Evolutionary conservation across 2,797 vertebrate species (phyloP).

Genomic region (Malacoraja senta): DNA sequence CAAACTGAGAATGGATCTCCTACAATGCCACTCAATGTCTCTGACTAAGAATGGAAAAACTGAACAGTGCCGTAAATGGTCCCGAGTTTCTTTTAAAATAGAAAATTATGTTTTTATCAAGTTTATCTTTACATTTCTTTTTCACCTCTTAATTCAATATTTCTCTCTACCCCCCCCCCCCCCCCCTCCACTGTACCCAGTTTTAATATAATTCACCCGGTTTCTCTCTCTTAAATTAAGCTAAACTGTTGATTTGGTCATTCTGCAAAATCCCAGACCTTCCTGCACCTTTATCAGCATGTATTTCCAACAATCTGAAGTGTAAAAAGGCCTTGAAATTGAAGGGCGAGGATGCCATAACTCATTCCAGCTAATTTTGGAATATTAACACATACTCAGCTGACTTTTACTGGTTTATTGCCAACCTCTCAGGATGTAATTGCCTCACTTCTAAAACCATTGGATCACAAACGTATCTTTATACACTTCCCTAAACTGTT

Average conservation of each 20-base stretch:
- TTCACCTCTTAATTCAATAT: background rate
- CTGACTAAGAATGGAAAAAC: background rate
- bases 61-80: background rate
- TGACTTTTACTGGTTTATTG: background rate
- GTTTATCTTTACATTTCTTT: background rate
- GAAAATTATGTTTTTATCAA: background rate
- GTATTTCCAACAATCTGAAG: background rate
- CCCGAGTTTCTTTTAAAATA: background rate
- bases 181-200: too few species aligned
- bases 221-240: background rate
- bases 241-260: background rate
- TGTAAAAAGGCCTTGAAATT: background rate
- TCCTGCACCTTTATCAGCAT: background rate
- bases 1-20: background rate
- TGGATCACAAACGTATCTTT: background rate
- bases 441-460: background rate
- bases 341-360: background rate
- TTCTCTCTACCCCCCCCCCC: background rate
- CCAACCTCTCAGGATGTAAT: background rate
- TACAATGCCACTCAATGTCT: background rate
- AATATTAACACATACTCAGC: background rate
- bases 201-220: background rate
- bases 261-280: background rate
- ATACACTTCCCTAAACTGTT: background rate
- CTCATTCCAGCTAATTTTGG: conserved; percentile 1